Evolutionary conservation across 2,888 invertebrate genomes (phyloP).

Genomic region (Lochmaea crataegi): DNA sequence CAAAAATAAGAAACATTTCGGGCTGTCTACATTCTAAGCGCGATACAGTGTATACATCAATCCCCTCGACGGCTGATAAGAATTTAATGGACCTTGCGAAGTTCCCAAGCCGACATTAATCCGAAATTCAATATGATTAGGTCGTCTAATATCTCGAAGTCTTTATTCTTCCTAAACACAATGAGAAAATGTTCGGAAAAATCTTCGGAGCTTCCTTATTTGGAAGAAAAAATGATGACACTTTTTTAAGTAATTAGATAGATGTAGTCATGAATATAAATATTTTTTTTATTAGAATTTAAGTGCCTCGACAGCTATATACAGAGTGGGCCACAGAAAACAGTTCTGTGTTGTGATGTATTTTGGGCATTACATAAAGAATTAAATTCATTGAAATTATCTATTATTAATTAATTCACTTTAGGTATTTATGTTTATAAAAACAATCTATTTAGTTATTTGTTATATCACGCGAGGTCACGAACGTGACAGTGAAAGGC

Average conservation of each 20-base stretch:
- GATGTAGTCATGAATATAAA: neutral
- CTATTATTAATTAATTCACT: no score
- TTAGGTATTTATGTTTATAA: no score
- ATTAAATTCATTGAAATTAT: no score
- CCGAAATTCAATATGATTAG: conserved; percentile 13
- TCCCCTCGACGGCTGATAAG: conserved; percentile 1
- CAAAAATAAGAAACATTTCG: no score
- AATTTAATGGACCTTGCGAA: conserved; percentile 10
- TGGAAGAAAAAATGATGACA: neutral
- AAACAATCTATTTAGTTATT: no score
- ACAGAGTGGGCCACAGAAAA: no score
- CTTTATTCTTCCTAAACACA: neutral
- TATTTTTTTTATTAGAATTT: no score
- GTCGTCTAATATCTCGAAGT: neutral
- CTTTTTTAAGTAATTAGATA: neutral
- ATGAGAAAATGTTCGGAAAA: neutral
- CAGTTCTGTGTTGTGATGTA: no score
- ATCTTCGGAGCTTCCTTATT: neutral
- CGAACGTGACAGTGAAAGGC: no score
- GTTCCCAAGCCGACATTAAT: conserved; percentile 4
- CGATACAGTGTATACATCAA: conserved; percentile 9
- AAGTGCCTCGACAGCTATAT: no score
- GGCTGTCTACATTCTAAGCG: neutral
- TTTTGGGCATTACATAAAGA: no score
- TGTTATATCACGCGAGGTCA: no score